Conservation (phyloP, 37 sponge, comb jelly and placozoan genomes). For the Cliona cf. orientalis region DNA sequence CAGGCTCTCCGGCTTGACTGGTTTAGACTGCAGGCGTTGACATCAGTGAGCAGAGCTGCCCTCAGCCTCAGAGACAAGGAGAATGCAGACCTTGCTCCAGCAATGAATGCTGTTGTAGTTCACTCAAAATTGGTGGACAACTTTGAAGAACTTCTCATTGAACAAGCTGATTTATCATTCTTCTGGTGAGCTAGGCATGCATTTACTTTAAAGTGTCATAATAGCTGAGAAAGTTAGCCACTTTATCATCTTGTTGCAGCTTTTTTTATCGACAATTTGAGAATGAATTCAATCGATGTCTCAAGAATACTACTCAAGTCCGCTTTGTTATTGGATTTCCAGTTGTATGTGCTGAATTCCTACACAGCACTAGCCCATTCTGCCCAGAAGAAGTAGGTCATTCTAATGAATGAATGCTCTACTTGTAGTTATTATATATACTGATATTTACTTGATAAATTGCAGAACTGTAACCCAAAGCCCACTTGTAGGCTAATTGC, state of each 20-base stretch:
- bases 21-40: slow-evolving; percentile 88
- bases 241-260: too few species aligned
- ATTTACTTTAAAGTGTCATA: too few species aligned
- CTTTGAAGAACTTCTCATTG: slow-evolving; percentile 75
- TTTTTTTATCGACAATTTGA: slow-evolving; percentile 67
- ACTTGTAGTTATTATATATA: too few species aligned
- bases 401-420: too few species aligned
- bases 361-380: slow-evolving; percentile 63
- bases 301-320: slow-evolving; percentile 38
- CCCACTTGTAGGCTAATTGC: too few species aligned
- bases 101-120: slow-evolving; percentile 86
- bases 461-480: too few species aligned
- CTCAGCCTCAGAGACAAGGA: slow-evolving; percentile 71
- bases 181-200: slow-evolving; percentile 75
- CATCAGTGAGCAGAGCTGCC: slow-evolving; percentile 54
- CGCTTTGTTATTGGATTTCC: slow-evolving; percentile 81
- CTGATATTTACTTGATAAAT: too few species aligned
- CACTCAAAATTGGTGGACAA: slow-evolving; percentile 88
- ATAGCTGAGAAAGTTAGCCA: too few species aligned
- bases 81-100: slow-evolving; percentile 66
- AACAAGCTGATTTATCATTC: slow-evolving; percentile 80
- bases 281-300: slow-evolving; percentile 58
- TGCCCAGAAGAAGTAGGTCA: slow-evolving; percentile 92
- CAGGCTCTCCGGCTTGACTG: slow-evolving; percentile 92
- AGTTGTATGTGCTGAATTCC: slow-evolving; percentile 81